Conservation (phyloP, 2,113 vertebrate genomes). For the Catharus bicknelli region DNA sequence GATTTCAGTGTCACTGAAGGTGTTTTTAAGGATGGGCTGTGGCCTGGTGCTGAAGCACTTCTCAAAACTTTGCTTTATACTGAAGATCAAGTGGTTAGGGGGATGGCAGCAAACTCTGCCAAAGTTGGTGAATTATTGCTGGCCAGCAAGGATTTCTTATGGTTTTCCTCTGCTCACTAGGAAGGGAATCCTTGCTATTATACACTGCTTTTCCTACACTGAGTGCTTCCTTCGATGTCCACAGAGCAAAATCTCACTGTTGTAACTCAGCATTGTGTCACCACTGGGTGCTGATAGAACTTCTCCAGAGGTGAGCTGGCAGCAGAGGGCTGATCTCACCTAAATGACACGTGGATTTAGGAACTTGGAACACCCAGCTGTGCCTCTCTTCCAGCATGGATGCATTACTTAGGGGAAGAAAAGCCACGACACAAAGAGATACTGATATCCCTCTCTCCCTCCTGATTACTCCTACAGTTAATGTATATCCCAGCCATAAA, state of each 20-base stretch:
- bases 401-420: not conserved
- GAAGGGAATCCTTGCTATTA: not conserved
- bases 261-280: not conserved
- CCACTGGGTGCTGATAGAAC: accelerated
- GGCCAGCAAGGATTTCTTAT: not conserved
- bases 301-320: not conserved
- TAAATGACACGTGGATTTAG: not conserved
- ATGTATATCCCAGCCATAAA: not conserved
- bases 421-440: not conserved
- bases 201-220: not conserved
- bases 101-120: not conserved
- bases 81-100: not conserved
- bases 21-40: not conserved
- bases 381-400: not conserved
- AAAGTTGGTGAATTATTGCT: not conserved
- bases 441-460: not conserved
- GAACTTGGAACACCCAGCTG: not conserved
- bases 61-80: not conserved
- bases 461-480: not conserved
- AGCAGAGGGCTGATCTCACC: not conserved
- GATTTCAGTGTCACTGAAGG: accelerated
- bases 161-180: not conserved
- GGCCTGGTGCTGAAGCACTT: not conserved
- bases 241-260: not conserved
- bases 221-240: accelerated